Conservation (phyloP, 2,797 vertebrate genomes). For the Thripadectes ignobilis region DNA sequence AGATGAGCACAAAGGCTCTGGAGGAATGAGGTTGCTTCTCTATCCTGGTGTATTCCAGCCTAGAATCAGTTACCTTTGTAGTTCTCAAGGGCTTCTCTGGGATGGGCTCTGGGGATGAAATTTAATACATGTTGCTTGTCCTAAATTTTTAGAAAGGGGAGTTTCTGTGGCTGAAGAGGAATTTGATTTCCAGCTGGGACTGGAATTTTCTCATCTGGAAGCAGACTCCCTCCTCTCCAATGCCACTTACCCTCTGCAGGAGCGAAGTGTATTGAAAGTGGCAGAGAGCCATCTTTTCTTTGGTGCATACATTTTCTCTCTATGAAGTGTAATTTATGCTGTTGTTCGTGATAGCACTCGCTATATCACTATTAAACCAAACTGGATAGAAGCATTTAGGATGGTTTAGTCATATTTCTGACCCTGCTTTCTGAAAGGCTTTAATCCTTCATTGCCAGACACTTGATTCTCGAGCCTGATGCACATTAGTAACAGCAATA, state of each 20-base stretch:
- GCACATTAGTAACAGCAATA: not conserved
- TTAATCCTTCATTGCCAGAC: not conserved
- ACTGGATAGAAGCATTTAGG: not conserved
- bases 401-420: not conserved
- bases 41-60: not conserved
- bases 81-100: not conserved
- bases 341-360: not conserved
- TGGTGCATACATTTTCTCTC: not conserved
- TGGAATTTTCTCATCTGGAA: not conserved
- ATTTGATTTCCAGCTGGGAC: not conserved
- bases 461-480: not conserved
- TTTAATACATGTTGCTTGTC: not conserved
- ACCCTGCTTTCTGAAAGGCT: not conserved
- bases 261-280: rapidly evolving
- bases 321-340: not conserved
- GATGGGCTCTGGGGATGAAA: not conserved
- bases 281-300: not conserved
- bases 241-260: not conserved
- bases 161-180: not conserved
- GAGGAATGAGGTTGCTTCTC: rapidly evolving
- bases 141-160: not conserved
- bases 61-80: not conserved
- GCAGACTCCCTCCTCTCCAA: not conserved
- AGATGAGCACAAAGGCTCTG: not conserved
- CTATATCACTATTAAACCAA: not conserved